These are phyloP conservation scores for Notospermus geniculatus DNA, from an alignment of 1,140 invertebrate genomes.

Conservation along the genomic window DNA sequence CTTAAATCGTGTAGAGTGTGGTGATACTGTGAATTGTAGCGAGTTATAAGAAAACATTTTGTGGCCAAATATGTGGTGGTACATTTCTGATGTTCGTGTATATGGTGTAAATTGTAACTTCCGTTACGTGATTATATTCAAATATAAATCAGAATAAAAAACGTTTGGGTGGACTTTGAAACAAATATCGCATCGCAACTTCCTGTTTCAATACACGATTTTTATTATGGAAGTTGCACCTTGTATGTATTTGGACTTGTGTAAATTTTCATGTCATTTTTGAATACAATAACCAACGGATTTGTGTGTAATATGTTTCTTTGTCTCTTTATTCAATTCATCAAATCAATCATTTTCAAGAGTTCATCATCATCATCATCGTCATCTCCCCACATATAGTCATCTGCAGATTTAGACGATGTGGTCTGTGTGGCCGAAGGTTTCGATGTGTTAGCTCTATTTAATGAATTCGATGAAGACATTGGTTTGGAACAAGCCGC, in stretches of 20 bases:
- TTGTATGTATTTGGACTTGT: background rate
- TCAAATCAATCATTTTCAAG: background rate
- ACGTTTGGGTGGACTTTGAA: too few species aligned
- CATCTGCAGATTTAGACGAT: background rate
- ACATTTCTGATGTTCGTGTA: too few species aligned
- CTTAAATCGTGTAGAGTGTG: too few species aligned
- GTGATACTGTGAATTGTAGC: too few species aligned
- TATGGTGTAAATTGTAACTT: too few species aligned
- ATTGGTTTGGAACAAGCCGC: too few species aligned
- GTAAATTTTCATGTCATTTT: background rate
- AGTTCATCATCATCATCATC: slow-evolving; percentile 7
- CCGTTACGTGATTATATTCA: too few species aligned
- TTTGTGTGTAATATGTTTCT: background rate
- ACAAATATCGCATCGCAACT: too few species aligned
- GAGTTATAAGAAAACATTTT: too few species aligned
- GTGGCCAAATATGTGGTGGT: too few species aligned
- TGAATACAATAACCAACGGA: background rate
- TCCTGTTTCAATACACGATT: background rate
- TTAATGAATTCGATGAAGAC: background rate
- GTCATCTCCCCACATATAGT: background rate
- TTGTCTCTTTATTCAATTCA: background rate
- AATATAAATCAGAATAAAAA: too few species aligned
- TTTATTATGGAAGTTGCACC: background rate
- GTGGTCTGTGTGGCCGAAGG: background rate
- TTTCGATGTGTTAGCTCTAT: background rate